Conservation (phyloP, 2,113 vertebrate species). For the Centropus unirufus region DNA sequence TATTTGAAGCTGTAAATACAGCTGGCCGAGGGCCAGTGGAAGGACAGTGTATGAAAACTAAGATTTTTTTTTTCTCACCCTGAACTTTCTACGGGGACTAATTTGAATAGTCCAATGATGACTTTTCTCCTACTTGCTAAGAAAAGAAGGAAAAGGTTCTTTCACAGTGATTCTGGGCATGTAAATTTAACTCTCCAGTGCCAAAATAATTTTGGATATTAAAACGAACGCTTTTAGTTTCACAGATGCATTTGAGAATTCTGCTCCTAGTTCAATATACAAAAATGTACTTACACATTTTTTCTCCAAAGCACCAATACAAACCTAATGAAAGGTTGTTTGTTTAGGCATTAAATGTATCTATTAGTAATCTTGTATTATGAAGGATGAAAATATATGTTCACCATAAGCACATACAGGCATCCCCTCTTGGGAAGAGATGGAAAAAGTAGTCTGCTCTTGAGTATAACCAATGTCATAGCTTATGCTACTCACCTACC, state of each 20-base stretch:
- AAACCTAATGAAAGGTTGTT: background rate
- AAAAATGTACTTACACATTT: background rate
- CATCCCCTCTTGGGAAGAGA: background rate
- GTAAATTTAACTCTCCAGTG: background rate
- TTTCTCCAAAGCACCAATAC: background rate
- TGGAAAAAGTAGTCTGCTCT: background rate
- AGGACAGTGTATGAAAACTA: background rate
- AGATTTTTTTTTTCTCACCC: background rate
- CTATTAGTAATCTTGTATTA: background rate
- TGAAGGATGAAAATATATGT: background rate
- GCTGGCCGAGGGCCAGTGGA: background rate
- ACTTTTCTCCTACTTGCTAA: background rate
- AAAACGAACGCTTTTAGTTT: background rate
- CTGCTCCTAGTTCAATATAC: background rate
- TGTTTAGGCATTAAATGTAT: background rate
- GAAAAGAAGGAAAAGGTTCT: background rate
- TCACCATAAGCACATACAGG: background rate
- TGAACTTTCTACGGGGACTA: background rate
- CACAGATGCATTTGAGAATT: background rate
- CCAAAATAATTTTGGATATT: background rate
- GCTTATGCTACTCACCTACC: background rate
- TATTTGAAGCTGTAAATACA: background rate
- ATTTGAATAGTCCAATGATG: background rate
- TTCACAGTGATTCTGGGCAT: background rate
- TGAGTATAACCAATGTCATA: background rate